Evolutionary conservation across 2,888 invertebrate species (phyloP), one percentile per base, ranked within the genome.

Genomic region (Spialia ferax): DNA sequence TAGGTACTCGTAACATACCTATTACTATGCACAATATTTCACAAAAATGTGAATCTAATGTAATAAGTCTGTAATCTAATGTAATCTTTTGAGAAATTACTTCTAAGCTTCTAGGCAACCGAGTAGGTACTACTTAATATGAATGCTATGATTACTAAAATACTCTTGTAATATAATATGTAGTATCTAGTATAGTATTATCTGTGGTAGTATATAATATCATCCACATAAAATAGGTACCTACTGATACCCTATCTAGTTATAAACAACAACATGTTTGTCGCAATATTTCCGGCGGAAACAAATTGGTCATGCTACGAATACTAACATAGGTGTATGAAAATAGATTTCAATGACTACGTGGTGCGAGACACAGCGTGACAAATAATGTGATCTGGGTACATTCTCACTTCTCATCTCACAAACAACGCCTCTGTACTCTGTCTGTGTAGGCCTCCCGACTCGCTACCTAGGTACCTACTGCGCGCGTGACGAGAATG

Each of bases 251-350:
- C n/a, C 29, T 13, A 7, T 13, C 18, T 59, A 65, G n/a, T n/a
- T n/a, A n/a, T 38, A 66, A 60, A 60, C 65, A 67, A 50, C 20
- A 65, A 67, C 67, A 67, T 67, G 67, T 67, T 67, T 67, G 61
- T 23, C 7, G 22, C 18, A 48, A 55, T 45, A 61, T 61, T 48
- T 67, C 67, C 67, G 67, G 45, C 61, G 67, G 61, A 67, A 66
- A 67, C 67, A 35, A 61, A 67, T 61, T 55, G 55, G 50, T 65
- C 52, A 65, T 35, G 23, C n/a, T n/a, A n/a, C 18, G 45, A 7
- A 18, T 45, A 45, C 1, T 4, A 4, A 10, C n/a, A n/a, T 38
- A 38, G 8, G 26, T 18, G 13, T 15, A 18, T 60, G 13, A 60
- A 66, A 67, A 67, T 67, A 67, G 56, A 67, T 56, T 56, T 32